Base-by-base conservation (phyloP, 1,140 invertebrate genomes). In the Philopotamus ludificatus region DNA sequence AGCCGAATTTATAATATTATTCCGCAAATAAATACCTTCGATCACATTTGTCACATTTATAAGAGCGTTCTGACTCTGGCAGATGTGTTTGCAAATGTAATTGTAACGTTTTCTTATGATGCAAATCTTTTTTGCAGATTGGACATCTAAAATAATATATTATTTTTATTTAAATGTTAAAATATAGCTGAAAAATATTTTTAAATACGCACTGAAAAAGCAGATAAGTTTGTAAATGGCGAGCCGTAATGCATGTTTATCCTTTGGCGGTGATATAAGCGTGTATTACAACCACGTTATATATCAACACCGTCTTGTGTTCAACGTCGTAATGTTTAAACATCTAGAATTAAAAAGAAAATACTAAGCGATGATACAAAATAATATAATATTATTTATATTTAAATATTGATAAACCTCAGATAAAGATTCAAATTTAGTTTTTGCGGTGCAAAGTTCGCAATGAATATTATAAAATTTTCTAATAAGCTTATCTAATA, bases 51-150 rank as follows among this genome's bases (percentile, higher is more conserved):
- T 68, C 66, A 57, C 66, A 68, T 62, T 65, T 68, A 20, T 54
- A 15, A 7, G 57, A 21, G 39, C 59, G 64, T 51, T 68, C 66
- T 10, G 55, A 9, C 20, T 60, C 42, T 42, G 62, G 62, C 28
- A 65, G 54, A 65, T 68, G 66, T 16, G 62, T 68, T 44, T 65
- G 55, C n/a, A 68, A 41, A 44, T 68, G 66, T 8, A 68, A 15
- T 28, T 65, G 50, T 34, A 68, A 44, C 9, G 15, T 42, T 16
- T 61, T 34, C 21, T 44, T 42, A 18, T 49, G 55, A 23, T 45
- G 42, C 39, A 68, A 34, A 3, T 12, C 4, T 44, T 68, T 68
- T 61, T 68, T 64, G 44, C 66, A 68, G 15, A 68, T 57, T 39
- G 66, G 66, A 62, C 66, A 68, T 47, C 66, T 68, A 41, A 39